phyloP scores from a whole-genome alignment of 2,113 vertebrate genomes.

The Ictalurus punctatus region DNA sequence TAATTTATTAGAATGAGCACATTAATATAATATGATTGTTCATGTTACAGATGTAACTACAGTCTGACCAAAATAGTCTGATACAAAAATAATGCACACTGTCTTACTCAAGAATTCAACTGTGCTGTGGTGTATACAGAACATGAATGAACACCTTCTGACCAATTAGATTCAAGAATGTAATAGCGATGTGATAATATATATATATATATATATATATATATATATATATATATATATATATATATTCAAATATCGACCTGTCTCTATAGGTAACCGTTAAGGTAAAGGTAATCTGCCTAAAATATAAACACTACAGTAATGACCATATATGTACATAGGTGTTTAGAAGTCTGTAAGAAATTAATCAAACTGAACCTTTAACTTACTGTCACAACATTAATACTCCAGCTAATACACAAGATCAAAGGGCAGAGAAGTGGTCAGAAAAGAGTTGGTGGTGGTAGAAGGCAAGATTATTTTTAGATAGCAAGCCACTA shows the following conservation, averaged over 20 bases:
- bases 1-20: no score
- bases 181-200: neutral
- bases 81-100: neutral
- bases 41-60: neutral
- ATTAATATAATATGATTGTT: no score
- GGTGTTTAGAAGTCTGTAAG: neutral
- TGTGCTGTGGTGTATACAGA: no score
- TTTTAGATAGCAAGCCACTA: neutral
- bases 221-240: neutral
- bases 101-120: no score
- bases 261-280: neutral
- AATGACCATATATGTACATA: neutral
- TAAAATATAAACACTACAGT: neutral
- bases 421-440: neutral
- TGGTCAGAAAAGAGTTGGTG: neutral
- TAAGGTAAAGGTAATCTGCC: neutral
- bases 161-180: neutral
- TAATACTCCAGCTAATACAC: neutral
- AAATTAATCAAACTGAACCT: neutral
- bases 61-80: neutral
- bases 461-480: neutral
- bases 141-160: neutral
- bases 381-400: neutral
- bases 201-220: neutral
- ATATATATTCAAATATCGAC: neutral